These are phyloP conservation scores for Parnassius glacialis DNA, from an alignment of 2,888 invertebrate genomes.

Conservation along the genomic window DNA sequence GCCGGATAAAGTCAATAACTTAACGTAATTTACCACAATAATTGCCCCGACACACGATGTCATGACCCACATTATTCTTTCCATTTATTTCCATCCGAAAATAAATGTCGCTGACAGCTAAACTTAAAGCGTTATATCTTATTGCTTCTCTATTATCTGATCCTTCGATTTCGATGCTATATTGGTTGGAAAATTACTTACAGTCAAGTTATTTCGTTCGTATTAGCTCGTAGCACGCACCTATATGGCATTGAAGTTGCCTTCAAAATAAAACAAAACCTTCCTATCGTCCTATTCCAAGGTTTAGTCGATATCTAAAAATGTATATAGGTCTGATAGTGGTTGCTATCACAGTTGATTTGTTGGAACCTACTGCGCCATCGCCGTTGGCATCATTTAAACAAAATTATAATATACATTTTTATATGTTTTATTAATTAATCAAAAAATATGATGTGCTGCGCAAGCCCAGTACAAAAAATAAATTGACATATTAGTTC, in stretches of 20 bases:
- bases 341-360: background rate
- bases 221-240: conserved; percentile 41
- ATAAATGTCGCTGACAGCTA: conserved; percentile 30
- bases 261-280: conserved; percentile 17
- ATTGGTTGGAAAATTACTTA: conserved; percentile 32
- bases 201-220: conserved; percentile 31
- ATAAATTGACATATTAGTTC: background rate
- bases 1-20: conserved; percentile 3
- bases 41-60: background rate
- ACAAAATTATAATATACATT: too few species aligned
- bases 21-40: background rate
- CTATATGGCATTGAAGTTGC: conserved; percentile 31
- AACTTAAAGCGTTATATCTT: conserved; percentile 36
- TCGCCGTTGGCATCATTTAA: background rate
- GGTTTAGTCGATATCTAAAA: conserved; percentile 11
- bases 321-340: background rate
- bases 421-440: too few species aligned
- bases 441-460: too few species aligned
- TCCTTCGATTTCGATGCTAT: conserved; percentile 32
- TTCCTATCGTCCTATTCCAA: conserved; percentile 10
- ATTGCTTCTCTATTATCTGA: conserved; percentile 32
- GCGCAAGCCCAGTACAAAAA: background rate
- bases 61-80: background rate
- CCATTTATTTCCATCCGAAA: conserved; percentile 17
- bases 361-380: background rate